Percentiles rank a stretch among this genome's conserved stretches.
phyloP scores from a whole-genome alignment of 2,113 vertebrate species.

The Gymnobelideus leadbeateri region DNA sequence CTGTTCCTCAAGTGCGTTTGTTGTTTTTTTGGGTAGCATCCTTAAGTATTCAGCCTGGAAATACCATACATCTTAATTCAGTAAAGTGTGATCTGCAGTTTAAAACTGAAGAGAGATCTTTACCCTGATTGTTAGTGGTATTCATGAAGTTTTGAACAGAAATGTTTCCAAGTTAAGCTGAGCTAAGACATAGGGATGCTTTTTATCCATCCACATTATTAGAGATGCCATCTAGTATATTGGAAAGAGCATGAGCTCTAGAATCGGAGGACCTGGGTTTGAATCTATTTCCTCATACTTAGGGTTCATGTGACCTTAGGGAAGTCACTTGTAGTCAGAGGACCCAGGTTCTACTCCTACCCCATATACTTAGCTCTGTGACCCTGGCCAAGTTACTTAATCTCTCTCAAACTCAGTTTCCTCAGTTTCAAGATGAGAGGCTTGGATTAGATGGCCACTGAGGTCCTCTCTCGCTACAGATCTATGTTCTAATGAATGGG shows the following conservation, averaged over 20 bases:
- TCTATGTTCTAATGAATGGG: too few relatives aligned
- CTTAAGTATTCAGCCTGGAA: neutral
- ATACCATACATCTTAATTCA: neutral
- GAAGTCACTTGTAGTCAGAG: neutral
- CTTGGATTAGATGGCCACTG: too few relatives aligned
- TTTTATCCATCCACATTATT: neutral
- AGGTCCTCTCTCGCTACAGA: too few relatives aligned
- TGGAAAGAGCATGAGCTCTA: neutral
- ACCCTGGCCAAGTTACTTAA: neutral
- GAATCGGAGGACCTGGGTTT: too few relatives aligned
- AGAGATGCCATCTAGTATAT: neutral
- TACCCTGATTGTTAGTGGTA: neutral
- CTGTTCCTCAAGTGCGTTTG: constrained; percentile 11
- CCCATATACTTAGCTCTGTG: neutral
- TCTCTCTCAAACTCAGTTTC: neutral
- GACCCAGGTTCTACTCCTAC: neutral
- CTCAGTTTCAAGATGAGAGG: neutral
- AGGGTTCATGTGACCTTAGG: too few relatives aligned
- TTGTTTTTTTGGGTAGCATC: neutral
- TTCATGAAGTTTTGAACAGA: neutral
- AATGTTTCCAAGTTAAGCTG: neutral
- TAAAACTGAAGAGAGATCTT: neutral
- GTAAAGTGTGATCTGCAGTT: neutral
- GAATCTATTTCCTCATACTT: neutral
- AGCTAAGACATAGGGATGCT: neutral